Base-by-base conservation (phyloP, 2,113 vertebrate genomes). In the Bubo bubo region DNA sequence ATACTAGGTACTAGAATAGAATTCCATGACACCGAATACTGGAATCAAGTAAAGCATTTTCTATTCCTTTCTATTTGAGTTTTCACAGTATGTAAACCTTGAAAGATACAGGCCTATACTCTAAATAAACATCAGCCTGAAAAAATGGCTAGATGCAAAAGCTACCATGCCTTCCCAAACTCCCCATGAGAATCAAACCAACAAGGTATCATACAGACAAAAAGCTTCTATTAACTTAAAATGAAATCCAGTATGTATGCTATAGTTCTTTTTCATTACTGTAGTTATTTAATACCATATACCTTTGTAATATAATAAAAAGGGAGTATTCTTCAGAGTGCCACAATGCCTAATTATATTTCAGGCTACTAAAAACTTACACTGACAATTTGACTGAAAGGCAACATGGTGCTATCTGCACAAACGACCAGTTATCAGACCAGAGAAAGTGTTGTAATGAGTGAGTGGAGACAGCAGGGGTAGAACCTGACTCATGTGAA, bases 361-460 rank as follows among this genome's bases (percentile, higher is more conserved):
- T 37, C 72, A 84, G 12, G 53, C 39, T 39, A 86, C 86, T 70
- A 97, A 79, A 43, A 88, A 63, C 59, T 85, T 74, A 24, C 39
- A 39, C 60, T 55, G 22, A 87, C 90, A 95, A 91, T 62, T 34
- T 93, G 47, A 90, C 56, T 79, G 68, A 80, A 92, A 96, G 88
- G 90, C 95, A 93, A 90, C 27, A 43, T 53, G 92, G 47, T 87
- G 94, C 83, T 92, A 24, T 53, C 59, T 91, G 87, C 92, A 96
- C 26, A 52, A 43, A 87, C 16, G 20, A 86, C 56, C 39, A 89
- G 81, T 87, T 76, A 55, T 20, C 76, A 93, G 86, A 94, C 52
- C 74, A 83, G 92, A 97, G 89, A 85, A 97, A 91, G 79, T 75
- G 71, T 10, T 89, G 84, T 81, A 94, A 92, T 93, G 89, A 94